Base-by-base conservation (phyloP, 2,888 invertebrate genomes). In the Pycnomerus fuliginosus region DNA sequence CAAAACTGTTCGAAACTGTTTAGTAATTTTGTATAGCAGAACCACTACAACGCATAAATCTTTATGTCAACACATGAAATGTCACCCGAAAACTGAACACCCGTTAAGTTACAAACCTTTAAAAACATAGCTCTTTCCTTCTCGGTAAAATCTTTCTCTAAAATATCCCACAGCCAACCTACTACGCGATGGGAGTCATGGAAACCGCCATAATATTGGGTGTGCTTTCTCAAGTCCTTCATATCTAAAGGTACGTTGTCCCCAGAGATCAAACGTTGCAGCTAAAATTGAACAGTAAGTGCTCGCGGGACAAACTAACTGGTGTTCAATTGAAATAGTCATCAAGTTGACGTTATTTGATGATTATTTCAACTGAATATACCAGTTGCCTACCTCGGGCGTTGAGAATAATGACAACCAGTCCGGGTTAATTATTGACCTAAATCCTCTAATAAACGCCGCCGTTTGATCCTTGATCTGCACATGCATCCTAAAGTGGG, bases 131-230 rank as follows among this genome's bases (percentile, higher is more conserved):
- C 87, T 45, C 91, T 83, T 73, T 99, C 99, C 36, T 89, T 82
- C 65, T 93, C 89, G 5, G 80, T 83, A 73, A 99, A 99, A 72
- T 99, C 98, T 59, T 91, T 85, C 61, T 92, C 91, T 51, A 99
- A 76, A 61, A 99, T 91, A 73, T 98, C 96, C 99, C 99, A 99
- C 34, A 99, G 79, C 99, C 99, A 99, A 68, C 90, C 87, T 33
- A 99, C 91, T 34, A 99, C 96, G 56, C 93, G 82, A 76, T 98
- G 98, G 46, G 92, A 93, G 78, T 92, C 93, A 73, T 99, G 99
- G 75, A 99, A 99, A 3, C 99, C 99, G 44, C 99, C 99, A 75
- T 97, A 99, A 76, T 99, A 99, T 73, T 97, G 96, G 5, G 97
- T 97, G 75, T 99, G 90, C 37, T 83, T 85, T 1, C 94, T 78